Percentiles rank a stretch among this genome's conserved stretches.
Conservation (phyloP, 2,888 invertebrate species). For the Andrena minutula region DNA sequence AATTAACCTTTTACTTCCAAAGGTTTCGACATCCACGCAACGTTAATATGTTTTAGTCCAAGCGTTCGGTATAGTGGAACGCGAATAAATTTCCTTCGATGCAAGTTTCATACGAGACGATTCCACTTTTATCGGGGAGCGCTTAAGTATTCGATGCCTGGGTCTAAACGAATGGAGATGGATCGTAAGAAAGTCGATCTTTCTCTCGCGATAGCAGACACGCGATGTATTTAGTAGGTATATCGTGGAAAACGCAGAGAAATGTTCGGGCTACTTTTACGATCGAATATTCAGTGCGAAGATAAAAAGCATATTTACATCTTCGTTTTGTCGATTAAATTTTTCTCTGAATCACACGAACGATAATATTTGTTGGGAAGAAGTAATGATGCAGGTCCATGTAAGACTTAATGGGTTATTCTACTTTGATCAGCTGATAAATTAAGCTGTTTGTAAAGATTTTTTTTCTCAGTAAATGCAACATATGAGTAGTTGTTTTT, state of each 20-base stretch:
- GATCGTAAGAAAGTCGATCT: too few species aligned
- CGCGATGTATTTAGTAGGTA: background rate
- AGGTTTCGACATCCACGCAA: slow-evolving; percentile 12
- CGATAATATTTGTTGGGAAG: too few species aligned
- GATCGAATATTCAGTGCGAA: background rate
- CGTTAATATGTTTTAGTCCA: background rate
- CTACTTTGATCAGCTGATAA: too few species aligned
- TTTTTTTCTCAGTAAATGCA: too few species aligned
- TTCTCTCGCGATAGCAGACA: background rate
- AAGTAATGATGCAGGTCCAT: too few species aligned
- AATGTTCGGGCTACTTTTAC: background rate
- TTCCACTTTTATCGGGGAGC: too few species aligned
- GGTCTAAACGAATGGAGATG: too few species aligned
- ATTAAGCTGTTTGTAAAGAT: too few species aligned
- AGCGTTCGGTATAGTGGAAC: background rate
- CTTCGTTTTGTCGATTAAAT: background rate
- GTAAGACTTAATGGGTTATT: too few species aligned
- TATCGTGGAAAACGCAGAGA: background rate
- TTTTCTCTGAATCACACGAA: too few species aligned
- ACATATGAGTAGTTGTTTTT: too few species aligned
- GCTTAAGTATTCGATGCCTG: too few species aligned
- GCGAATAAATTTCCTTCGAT: background rate
- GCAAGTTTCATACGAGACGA: background rate
- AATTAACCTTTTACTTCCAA: slow-evolving; percentile 56
- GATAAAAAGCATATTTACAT: background rate